Conservation (phyloP, 2,888 invertebrate species). For the Bibio marci region DNA sequence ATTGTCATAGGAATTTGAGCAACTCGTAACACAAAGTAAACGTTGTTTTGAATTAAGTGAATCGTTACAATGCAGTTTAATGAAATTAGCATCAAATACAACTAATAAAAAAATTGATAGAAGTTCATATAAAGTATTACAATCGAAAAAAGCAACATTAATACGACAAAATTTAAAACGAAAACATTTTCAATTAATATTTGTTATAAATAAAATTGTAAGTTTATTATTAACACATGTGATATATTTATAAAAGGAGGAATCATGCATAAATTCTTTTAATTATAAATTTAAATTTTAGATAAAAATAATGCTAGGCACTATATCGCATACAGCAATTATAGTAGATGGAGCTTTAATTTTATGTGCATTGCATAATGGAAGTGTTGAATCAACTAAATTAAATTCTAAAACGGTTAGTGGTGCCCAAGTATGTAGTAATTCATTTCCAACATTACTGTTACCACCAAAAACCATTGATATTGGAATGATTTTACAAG, state of each 20-base stretch:
- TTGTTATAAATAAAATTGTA: conserved; percentile 24
- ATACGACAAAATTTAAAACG: conserved; percentile 11
- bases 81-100: conserved; percentile 8
- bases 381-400: conserved; percentile 8
- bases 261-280: too few species aligned
- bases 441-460: conserved; percentile 54
- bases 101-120: conserved; percentile 22
- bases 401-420: conserved; percentile 9
- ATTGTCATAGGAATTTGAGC: conserved; percentile 20
- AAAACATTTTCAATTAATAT: conserved; percentile 21
- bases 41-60: conserved; percentile 9
- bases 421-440: conserved; percentile 41
- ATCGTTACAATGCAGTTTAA: conserved; percentile 8
- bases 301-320: conserved; percentile 12
- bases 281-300: conserved; percentile 1
- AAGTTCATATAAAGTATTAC: conserved; percentile 24
- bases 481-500: conserved; percentile 56
- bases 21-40: conserved; percentile 16
- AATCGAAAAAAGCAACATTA: conserved; percentile 12
- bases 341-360: conserved; percentile 10
- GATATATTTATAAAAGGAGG: too few species aligned
- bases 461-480: conserved; percentile 55
- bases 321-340: conserved; percentile 8
- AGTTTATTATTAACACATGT: too few species aligned
- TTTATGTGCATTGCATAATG: conserved; percentile 9